These are phyloP conservation scores for Furnarius figulus DNA, from an alignment of 2,113 vertebrate genomes.

Conservation along the genomic window DNA sequence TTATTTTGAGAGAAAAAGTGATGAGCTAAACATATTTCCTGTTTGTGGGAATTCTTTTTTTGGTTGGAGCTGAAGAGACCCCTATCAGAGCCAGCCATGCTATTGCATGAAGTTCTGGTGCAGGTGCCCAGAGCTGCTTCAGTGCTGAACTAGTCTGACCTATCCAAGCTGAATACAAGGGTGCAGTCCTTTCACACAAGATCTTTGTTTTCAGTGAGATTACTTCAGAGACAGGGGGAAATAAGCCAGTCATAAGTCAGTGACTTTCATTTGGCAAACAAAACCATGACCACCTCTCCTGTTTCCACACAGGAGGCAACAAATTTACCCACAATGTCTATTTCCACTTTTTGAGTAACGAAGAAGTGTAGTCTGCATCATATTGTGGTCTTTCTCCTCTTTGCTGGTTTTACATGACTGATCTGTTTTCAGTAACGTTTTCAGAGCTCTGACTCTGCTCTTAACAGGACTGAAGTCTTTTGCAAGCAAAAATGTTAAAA, in stretches of 20 bases:
- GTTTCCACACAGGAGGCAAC: not conserved
- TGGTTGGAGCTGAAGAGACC: not conserved
- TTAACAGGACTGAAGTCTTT: not conserved
- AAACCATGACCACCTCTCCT: not conserved
- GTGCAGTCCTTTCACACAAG: not conserved
- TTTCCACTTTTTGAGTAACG: not conserved
- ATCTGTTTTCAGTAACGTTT: not conserved
- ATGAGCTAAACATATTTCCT: not conserved
- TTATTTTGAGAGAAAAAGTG: not conserved
- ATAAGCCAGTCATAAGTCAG: not conserved
- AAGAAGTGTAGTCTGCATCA: not conserved
- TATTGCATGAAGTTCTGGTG: not conserved
- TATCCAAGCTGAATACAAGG: not conserved
- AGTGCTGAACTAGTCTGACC: not conserved
- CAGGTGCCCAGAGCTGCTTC: not conserved
- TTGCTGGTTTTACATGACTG: not conserved
- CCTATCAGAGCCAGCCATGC: not conserved
- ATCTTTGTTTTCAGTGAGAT: rapidly evolving
- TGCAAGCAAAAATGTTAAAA: not conserved
- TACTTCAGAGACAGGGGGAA: not conserved
- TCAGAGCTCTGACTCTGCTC: not conserved
- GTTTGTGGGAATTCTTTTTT: not conserved
- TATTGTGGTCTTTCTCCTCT: not conserved
- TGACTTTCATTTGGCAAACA: not conserved
- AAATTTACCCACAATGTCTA: not conserved